Percentiles rank a stretch among this genome's conserved stretches.
Evolutionary conservation across 2,888 invertebrate species (phyloP).

Genomic region (Eristalis arbustorum): DNA sequence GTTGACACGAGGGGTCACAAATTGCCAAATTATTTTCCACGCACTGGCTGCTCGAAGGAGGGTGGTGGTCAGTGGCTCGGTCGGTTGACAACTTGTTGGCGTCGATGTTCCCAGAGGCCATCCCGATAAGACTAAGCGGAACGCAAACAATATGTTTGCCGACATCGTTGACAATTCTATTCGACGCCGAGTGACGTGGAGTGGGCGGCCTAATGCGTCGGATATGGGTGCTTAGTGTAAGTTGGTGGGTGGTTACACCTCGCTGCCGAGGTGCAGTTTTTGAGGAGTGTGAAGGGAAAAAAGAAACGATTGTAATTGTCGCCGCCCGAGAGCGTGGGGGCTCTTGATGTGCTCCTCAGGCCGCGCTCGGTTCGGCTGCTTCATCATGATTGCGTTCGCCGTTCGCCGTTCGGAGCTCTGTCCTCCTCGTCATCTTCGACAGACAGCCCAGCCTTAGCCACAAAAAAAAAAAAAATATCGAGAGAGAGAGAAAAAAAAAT

Average conservation of each 20-base stretch:
- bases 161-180: slow-evolving; percentile 46
- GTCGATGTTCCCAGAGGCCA: slow-evolving; percentile 16
- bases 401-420: slow-evolving; percentile 37
- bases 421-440: slow-evolving; percentile 68
- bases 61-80: background rate
- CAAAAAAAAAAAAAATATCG: slow-evolving; percentile 3
- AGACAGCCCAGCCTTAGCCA: slow-evolving; percentile 63
- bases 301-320: slow-evolving; percentile 29
- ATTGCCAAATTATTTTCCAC: slow-evolving; percentile 68
- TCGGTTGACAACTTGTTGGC: slow-evolving; percentile 61
- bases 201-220: slow-evolving; percentile 40
- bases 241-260: slow-evolving; percentile 59
- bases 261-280: slow-evolving; percentile 49
- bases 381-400: slow-evolving; percentile 56
- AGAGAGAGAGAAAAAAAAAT: slow-evolving; percentile 17
- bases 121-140: slow-evolving; percentile 48
- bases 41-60: slow-evolving; percentile 6
- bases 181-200: background rate
- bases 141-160: slow-evolving; percentile 64
- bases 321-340: slow-evolving; percentile 66
- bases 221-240: slow-evolving; percentile 35
- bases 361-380: slow-evolving; percentile 44
- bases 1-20: slow-evolving; percentile 69
- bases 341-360: slow-evolving; percentile 57
- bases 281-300: slow-evolving; percentile 33